Base-by-base conservation (phyloP, 1,140 invertebrate species). In the Papilio helenus region DNA sequence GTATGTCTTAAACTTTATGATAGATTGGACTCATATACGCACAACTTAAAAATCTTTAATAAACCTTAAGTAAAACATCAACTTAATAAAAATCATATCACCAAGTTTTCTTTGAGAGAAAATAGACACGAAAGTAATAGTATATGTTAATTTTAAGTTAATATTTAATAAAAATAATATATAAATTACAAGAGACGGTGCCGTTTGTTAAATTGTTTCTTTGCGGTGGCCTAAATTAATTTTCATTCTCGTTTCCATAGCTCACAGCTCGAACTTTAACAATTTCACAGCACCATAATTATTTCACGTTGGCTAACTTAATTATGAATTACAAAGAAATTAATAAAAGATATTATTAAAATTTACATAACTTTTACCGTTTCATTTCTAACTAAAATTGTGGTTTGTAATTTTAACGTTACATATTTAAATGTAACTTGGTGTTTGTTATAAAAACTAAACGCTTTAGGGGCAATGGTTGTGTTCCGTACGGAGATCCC, bases 201-300 rank as follows among this genome's bases (percentile, higher is more conserved):
- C 1, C 61, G 61, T 65, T 65, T 65, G 61, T 65, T 65, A 65
- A 65, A 65, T 65, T 65, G 61, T 65, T 65, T 65, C 61, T 65
- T 65, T 65, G 61, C 61, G 61, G 61, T 29, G 10, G 61, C 61
- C 61, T 65, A 65, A 65, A 65, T 65, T 65, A 65, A 65, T 65
- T 65, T 29, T 65, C 61, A 29, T 65, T 65, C 61, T 26, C 61
- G 61, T 65, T 65, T 29, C 61, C 23, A 61, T 10, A 23, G 61
- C 26, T 65, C 58, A n/a, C 51, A n/a, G 18, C 51, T 61, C 61
- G 12, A 65, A 65, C 61, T 65, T 65, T 65, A 5, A 65, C 61
- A 65, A 65, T 65, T 65, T 65, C 61, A 65, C 61, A 65, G 61
- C 61, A 29, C 23, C 23, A 29, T 65, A 29, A 65, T 65, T 65